These are phyloP conservation scores for Caenorhabditis sulstoni DNA, from an alignment of 2,888 invertebrate genomes.

Conservation along the genomic window DNA sequence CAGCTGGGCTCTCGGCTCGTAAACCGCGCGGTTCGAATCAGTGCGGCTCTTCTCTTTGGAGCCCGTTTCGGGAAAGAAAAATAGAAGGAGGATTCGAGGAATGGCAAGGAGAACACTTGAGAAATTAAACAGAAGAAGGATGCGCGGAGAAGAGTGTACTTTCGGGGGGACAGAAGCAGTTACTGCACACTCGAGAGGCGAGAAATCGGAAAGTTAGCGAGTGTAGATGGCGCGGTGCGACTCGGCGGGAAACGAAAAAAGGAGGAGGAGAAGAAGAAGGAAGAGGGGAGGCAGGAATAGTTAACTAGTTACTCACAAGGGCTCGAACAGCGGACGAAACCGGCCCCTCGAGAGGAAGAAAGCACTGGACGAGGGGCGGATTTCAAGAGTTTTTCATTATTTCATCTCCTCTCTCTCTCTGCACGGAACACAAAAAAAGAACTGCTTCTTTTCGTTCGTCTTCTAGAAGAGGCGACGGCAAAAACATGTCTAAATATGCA, in stretches of 20 bases:
- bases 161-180: neutral
- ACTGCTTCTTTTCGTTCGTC: neutral
- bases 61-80: neutral
- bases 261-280: slow-evolving; percentile 9
- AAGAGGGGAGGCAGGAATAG: slow-evolving; percentile 36
- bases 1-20: slow-evolving; percentile 32
- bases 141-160: neutral
- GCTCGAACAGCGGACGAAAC: slow-evolving; percentile 4
- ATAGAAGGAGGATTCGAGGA: neutral
- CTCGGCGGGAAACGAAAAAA: slow-evolving; percentile 17
- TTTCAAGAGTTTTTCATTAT: slow-evolving; percentile 56
- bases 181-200: no score
- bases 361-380: slow-evolving; percentile 6
- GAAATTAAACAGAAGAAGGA: neutral
- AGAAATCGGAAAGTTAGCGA: slow-evolving; percentile 15
- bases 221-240: slow-evolving; percentile 28
- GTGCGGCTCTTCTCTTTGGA: no score
- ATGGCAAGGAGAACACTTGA: neutral
- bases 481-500: slow-evolving; percentile 27
- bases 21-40: slow-evolving; percentile 7
- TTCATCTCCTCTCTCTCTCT: slow-evolving; percentile 13
- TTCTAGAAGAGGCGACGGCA: neutral
- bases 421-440: neutral
- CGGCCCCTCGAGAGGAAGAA: slow-evolving; percentile 1
- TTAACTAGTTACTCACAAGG: slow-evolving; percentile 49